Conservation (phyloP, 1,140 invertebrate genomes). For the Oppia nitens region DNA sequence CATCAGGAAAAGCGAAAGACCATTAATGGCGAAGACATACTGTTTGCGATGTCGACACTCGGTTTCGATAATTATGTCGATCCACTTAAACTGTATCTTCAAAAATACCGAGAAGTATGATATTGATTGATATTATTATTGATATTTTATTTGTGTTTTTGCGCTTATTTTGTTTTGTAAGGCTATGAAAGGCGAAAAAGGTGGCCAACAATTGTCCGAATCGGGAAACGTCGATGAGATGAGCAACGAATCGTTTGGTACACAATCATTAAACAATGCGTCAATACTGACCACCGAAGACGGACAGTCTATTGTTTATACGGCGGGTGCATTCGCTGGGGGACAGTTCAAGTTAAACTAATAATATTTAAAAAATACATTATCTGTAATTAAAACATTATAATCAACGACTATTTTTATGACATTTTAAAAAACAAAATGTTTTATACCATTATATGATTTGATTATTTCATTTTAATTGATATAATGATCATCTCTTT, state of each 20-base stretch:
- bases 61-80: slow-evolving; percentile 99
- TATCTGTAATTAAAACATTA: too few relatives aligned
- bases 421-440: too few relatives aligned
- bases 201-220: neutral
- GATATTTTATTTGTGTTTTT: neutral
- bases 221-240: neutral
- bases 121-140: neutral
- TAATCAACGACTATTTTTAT: too few relatives aligned
- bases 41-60: slow-evolving; percentile 88
- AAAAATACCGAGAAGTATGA: slow-evolving; percentile 72
- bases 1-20: slow-evolving; percentile 97
- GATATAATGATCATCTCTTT: too few relatives aligned
- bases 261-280: slow-evolving; percentile 1
- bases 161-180: neutral
- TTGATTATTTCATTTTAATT: too few relatives aligned
- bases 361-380: too few relatives aligned
- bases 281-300: neutral
- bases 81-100: slow-evolving; percentile 83
- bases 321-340: neutral
- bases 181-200: slow-evolving; percentile 2
- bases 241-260: slow-evolving; percentile 3
- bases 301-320: neutral
- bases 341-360: too few relatives aligned
- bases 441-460: too few relatives aligned
- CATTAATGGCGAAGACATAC: slow-evolving; percentile 94